These are phyloP conservation scores for Vannuccia rotundouncinata DNA, from an alignment of 2,888 invertebrate genomes.

Conservation along the genomic window DNA sequence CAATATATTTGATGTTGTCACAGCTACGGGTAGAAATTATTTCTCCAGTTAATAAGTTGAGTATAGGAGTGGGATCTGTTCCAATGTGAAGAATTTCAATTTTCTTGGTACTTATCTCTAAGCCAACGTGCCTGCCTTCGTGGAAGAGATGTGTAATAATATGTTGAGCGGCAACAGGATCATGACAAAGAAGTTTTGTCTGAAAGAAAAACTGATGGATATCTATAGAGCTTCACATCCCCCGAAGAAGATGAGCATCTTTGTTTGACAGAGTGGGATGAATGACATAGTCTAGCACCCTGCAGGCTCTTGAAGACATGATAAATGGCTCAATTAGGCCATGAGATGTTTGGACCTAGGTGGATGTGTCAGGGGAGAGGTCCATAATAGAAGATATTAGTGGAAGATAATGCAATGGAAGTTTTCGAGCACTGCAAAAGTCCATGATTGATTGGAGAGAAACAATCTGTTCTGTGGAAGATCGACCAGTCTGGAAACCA, in stretches of 20 bases:
- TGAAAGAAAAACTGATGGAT: not conserved
- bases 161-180: slow-evolving; percentile 27
- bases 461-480: slow-evolving; percentile 1
- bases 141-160: not conserved
- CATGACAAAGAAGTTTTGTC: not conserved
- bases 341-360: no score
- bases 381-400: not conserved
- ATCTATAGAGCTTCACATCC: not conserved
- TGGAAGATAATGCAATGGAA: not conserved
- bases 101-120: slow-evolving; percentile 5
- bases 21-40: not conserved
- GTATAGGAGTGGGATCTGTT: not conserved
- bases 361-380: slow-evolving; percentile 16
- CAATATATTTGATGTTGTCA: not conserved
- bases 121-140: not conserved
- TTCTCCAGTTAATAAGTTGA: not conserved
- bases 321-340: not conserved
- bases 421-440: not conserved
- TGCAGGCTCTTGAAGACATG: no score
- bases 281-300: slow-evolving; percentile 30
- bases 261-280: not conserved
- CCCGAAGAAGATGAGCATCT: not conserved
- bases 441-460: not conserved
- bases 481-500: not conserved
- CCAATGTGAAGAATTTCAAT: not conserved